Percentiles rank a stretch among this genome's conserved stretches.
These are phyloP conservation scores for Pseudochirops cupreus DNA, from an alignment of 2,797 vertebrate species.

Conservation along the genomic window DNA sequence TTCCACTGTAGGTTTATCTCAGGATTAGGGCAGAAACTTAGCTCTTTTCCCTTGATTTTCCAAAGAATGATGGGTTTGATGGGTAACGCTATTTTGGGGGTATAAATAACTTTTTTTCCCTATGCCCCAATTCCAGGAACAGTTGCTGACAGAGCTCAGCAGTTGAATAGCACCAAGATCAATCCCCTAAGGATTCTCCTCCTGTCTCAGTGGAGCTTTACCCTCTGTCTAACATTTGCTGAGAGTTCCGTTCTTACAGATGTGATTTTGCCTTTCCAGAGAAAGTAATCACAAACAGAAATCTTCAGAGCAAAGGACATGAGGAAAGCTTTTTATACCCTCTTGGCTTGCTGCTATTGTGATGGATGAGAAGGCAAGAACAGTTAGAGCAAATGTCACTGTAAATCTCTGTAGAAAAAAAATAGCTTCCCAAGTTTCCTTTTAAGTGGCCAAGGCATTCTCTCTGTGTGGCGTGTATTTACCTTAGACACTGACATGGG, in stretches of 20 bases:
- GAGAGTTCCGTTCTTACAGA: slow-evolving; percentile 27
- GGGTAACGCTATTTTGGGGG: background rate
- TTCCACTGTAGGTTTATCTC: slow-evolving; percentile 15
- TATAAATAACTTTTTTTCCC: background rate
- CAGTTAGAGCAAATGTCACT: slow-evolving; percentile 66
- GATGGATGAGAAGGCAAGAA: slow-evolving; percentile 66
- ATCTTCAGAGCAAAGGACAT: slow-evolving; percentile 43
- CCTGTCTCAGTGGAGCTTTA: slow-evolving; percentile 33
- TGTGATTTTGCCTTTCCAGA: slow-evolving; percentile 50
- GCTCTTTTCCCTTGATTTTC: slow-evolving; percentile 18
- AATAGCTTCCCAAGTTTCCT: slow-evolving; percentile 51
- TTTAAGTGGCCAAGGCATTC: slow-evolving; percentile 36
- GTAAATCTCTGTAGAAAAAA: slow-evolving; percentile 65
- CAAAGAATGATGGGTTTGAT: background rate
- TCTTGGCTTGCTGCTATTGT: slow-evolving; percentile 48
- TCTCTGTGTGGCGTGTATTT: slow-evolving; percentile 36
- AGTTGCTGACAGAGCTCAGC: background rate
- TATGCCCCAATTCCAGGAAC: background rate
- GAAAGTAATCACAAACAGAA: slow-evolving; percentile 64
- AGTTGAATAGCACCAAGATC: background rate
- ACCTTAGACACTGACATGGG: slow-evolving; percentile 22
- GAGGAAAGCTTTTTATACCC: slow-evolving; percentile 36
- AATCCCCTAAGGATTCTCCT: slow-evolving; percentile 18
- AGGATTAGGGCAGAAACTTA: slow-evolving; percentile 20
- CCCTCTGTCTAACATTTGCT: slow-evolving; percentile 23